These are phyloP conservation scores for Eretmochelys imbricata DNA, from an alignment of 2,113 vertebrate species.

Conservation along the genomic window DNA sequence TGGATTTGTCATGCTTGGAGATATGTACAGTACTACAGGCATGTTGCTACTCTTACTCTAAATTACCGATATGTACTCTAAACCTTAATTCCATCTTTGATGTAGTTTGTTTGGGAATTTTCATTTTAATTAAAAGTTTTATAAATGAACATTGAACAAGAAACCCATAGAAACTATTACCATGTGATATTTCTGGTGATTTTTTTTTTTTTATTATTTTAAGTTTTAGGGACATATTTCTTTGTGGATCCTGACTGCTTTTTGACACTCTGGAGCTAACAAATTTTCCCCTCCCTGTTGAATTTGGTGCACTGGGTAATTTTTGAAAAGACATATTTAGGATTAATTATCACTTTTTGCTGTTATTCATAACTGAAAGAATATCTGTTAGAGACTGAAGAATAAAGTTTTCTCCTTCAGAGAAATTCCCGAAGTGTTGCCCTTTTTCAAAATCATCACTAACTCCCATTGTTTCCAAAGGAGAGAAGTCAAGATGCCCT, in stretches of 20 bases:
- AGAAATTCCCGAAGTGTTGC: neutral
- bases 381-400: neutral
- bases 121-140: neutral
- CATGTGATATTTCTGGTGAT: neutral
- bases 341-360: neutral
- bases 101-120: neutral
- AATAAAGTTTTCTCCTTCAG: neutral
- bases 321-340: neutral
- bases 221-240: neutral
- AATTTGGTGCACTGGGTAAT: neutral
- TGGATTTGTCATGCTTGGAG: neutral
- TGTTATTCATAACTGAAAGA: neutral
- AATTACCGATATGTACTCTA: neutral
- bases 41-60: neutral
- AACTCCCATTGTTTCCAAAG: neutral
- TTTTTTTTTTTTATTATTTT: neutral
- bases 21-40: neutral
- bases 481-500: fast-evolving
- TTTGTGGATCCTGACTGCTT: neutral
- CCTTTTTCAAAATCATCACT: neutral
- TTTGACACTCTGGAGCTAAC: neutral
- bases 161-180: neutral
- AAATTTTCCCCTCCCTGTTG: neutral
- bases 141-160: neutral
- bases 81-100: neutral